Percentiles rank a stretch among this genome's conserved stretches.
Evolutionary conservation across 2,113 vertebrate species (phyloP).

Genomic region (Toxotes jaculatrix): DNA sequence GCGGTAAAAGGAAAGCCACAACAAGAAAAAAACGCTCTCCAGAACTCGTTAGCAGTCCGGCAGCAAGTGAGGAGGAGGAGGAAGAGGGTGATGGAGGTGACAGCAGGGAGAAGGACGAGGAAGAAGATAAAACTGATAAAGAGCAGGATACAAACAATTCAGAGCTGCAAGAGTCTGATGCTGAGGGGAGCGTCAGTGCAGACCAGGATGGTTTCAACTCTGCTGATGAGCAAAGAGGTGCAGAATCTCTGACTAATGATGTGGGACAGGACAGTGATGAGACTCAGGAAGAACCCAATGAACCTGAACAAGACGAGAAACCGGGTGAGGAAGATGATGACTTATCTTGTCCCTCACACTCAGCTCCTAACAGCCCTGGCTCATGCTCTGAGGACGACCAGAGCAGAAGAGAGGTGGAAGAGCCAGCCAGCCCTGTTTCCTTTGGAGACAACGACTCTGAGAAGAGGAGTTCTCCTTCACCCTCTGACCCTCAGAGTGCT

Average conservation of each 20-base stretch:
- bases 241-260: slow-evolving; percentile 29
- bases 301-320: slow-evolving; percentile 26
- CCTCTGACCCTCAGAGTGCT: slow-evolving; percentile 28
- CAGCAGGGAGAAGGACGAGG: slow-evolving; percentile 20
- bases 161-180: slow-evolving; percentile 48
- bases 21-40: slow-evolving; percentile 78
- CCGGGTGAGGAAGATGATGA: slow-evolving; percentile 19
- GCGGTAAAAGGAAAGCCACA: slow-evolving; percentile 88
- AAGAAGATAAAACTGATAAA: slow-evolving; percentile 44
- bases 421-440: slow-evolving; percentile 29
- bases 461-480: slow-evolving; percentile 20
- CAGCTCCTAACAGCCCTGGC: slow-evolving; percentile 46
- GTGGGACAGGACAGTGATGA: slow-evolving; percentile 42
- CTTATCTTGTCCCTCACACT: slow-evolving; percentile 35
- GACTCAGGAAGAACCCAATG: slow-evolving; percentile 46
- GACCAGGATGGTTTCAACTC: slow-evolving; percentile 46
- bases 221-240: slow-evolving; percentile 17
- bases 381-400: slow-evolving; percentile 29
- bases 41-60: slow-evolving; percentile 78
- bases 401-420: slow-evolving; percentile 32
- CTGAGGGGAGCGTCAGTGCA: slow-evolving; percentile 44
- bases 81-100: slow-evolving; percentile 50
- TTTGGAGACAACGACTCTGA: slow-evolving; percentile 41
- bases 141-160: slow-evolving; percentile 42
- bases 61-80: slow-evolving; percentile 77